Base-by-base conservation (phyloP, 2,888 invertebrate genomes). In the Drosophila multiciliata region DNA sequence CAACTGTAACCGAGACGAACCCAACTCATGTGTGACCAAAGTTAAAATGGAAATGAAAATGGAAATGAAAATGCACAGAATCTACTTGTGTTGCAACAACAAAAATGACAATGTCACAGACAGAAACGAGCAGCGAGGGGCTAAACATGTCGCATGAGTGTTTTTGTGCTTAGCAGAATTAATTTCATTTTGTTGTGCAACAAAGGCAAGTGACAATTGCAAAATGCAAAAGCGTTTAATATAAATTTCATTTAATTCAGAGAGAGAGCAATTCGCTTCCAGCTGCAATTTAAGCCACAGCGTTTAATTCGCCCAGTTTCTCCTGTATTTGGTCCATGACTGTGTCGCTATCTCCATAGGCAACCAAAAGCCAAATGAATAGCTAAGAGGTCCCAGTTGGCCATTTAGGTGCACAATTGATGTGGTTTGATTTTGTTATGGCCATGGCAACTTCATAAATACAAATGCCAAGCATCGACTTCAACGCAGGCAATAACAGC, bases 381-480 rank as follows among this genome's bases (percentile, higher is more conserved):
- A 83, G 80, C 83, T 90, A 90, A 91, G 82, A 82, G 87, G 80
- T 90, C 88, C 88, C 90, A 87, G 78, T 91, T 91, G 90, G 78
- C 89, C 85, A 82, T 89, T 91, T 90, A 86, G 83, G 76, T 77
- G 80, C 82, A 89, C 87, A 87, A 91, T 90, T 88, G 90, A 87
- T 89, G 82, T 81, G 90, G 87, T 90, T 91, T 91, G 90, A 89
- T 91, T 89, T 83, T 78, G 80, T 88, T 87, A 78, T 80, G 78
- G 87, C 73, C 83, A 83, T 89, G 85, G 85, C 86, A 76, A 82
- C 89, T 67, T 77, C 80, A 89, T 75, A 85, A 77, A 80, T 79
- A 82, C 86, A 85, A 77, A 73, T 84, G 80, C 79, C 83, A 74
- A 75, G 68, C 73, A 74, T 54, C 62, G 63, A 63, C 62, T 62